A percentile compares a stretch with the other conserved stretches of the same genome.
phyloP scores from a whole-genome alignment of 2,113 vertebrate species.

The Bubo scandiacus region DNA sequence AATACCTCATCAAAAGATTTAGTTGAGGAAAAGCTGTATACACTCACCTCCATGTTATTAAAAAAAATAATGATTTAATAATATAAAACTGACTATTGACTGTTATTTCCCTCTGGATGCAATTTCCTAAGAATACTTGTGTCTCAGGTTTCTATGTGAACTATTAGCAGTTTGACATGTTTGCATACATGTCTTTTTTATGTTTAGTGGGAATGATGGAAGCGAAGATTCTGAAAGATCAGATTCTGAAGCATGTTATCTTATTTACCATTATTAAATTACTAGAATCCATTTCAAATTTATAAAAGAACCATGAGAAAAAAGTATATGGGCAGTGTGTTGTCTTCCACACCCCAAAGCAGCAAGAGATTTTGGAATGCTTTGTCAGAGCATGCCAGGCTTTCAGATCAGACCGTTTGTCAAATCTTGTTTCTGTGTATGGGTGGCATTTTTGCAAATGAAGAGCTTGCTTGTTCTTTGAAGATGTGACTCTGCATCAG shows the following conservation, averaged over 20 bases:
- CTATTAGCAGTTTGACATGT: background rate
- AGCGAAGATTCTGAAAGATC: background rate
- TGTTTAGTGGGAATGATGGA: background rate
- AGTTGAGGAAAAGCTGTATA: background rate
- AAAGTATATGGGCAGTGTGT: background rate
- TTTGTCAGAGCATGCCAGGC: background rate
- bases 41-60: background rate
- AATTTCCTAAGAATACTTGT: background rate
- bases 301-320: background rate
- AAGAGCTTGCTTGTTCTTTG: background rate
- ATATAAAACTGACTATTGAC: background rate
- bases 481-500: background rate
- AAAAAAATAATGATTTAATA: background rate
- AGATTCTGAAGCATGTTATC: background rate
- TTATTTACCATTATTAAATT: background rate
- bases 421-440: background rate
- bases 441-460: slow-evolving; percentile 1
- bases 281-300: background rate
- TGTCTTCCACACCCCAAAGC: background rate
- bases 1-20: background rate
- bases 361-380: background rate
- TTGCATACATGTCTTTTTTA: background rate
- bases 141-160: background rate
- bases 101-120: background rate
- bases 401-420: background rate